These are phyloP conservation scores for Megalonaias nervosa DNA, from an alignment of 1,140 invertebrate species.

Conservation along the genomic window DNA sequence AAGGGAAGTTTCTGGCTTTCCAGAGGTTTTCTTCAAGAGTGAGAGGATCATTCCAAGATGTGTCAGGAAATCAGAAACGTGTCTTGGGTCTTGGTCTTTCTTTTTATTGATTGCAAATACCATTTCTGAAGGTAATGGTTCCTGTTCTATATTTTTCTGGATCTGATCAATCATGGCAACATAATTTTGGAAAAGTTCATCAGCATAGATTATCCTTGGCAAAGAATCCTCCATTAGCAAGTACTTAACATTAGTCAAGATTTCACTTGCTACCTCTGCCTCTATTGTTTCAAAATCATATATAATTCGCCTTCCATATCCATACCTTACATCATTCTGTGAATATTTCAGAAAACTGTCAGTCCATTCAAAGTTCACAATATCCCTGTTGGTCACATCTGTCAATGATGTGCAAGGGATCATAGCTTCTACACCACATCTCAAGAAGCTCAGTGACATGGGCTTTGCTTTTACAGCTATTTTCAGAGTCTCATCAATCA, in stretches of 20 bases:
- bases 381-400: constrained; percentile 10
- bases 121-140: constrained; percentile 13
- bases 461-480: constrained; percentile 1
- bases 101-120: neutral
- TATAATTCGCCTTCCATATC: neutral
- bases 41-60: constrained; percentile 24
- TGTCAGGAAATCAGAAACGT: constrained; percentile 12
- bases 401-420: neutral
- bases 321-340: constrained; percentile 18
- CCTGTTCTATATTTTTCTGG: neutral
- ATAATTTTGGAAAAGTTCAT: constrained; percentile 22
- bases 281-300: too few relatives aligned
- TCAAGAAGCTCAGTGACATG: constrained; percentile 10
- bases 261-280: too few relatives aligned
- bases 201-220: constrained; percentile 13
- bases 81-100: neutral
- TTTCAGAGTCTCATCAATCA: constrained; percentile 7
- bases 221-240: neutral
- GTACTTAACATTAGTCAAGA: constrained; percentile 13
- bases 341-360: constrained; percentile 5
- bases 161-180: constrained; percentile 11
- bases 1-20: constrained; percentile 6
- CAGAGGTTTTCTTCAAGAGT: constrained; percentile 11
- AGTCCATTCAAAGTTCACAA: neutral
- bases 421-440: neutral